A percentile compares a stretch with the other conserved stretches of the same genome.
Conservation (phyloP, 2,113 vertebrate genomes). For the Haemorhous mexicanus region DNA sequence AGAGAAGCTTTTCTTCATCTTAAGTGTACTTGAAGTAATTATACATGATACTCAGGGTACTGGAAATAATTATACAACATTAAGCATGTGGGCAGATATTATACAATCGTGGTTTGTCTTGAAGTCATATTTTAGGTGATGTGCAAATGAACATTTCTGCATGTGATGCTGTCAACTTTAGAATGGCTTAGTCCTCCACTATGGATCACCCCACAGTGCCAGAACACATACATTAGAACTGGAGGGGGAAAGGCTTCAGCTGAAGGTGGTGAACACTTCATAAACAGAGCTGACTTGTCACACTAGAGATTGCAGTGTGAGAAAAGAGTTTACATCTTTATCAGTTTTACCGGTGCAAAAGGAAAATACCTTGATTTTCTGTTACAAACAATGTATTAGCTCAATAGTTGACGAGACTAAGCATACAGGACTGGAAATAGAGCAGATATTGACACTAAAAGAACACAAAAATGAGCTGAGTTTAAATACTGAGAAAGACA, state of each 20-base stretch:
- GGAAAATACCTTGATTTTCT: background rate
- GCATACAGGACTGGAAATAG: background rate
- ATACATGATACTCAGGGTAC: background rate
- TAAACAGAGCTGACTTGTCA: background rate
- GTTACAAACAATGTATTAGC: background rate
- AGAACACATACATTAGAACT: background rate
- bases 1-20: background rate
- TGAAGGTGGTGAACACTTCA: background rate
- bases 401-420: background rate
- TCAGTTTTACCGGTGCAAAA: background rate
- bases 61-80: slow-evolving; percentile 4
- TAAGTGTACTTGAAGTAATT: background rate
- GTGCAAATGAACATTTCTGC: background rate
- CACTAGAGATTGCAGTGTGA: background rate
- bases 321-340: background rate
- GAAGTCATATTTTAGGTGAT: background rate
- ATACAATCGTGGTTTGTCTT: background rate
- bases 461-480: background rate
- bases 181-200: background rate
- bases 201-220: background rate
- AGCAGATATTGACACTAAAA: background rate
- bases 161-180: background rate
- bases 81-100: background rate
- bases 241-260: background rate
- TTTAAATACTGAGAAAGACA: background rate